Percentiles rank a stretch among this genome's conserved stretches.
Evolutionary conservation across 1,140 invertebrate species (phyloP).

Genomic region (Trachymyrmex septentrionalis): DNA sequence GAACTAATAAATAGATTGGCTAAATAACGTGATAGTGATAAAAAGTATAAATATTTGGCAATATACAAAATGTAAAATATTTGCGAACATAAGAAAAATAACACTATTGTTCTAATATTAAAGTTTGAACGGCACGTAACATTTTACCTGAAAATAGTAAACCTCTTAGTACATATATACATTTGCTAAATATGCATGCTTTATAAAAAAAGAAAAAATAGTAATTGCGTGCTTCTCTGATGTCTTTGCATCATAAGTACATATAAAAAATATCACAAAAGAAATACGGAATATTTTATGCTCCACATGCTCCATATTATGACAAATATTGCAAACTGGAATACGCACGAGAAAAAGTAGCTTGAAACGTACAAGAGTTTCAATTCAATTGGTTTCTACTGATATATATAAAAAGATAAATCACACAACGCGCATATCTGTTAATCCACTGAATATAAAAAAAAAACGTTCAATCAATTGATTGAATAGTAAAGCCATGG

Average conservation of each 20-base stretch:
- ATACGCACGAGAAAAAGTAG: background rate
- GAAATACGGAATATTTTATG: background rate
- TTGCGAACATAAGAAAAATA: conserved; percentile 15
- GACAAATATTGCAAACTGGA: background rate
- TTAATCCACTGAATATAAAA: conserved; percentile 64
- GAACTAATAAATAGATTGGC: conserved; percentile 88
- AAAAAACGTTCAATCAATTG: conserved; percentile 26
- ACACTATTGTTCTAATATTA: conserved; percentile 26
- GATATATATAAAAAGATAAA: conserved; percentile 20
- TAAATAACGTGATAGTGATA: background rate
- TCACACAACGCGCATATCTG: conserved; percentile 67
- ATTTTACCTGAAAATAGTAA: conserved; percentile 48
- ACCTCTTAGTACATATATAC: conserved; percentile 16
- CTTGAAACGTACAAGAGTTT: conserved; percentile 23
- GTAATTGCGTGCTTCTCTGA: background rate
- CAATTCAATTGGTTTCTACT: background rate
- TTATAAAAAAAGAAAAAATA: conserved; percentile 3
- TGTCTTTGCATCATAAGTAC: background rate
- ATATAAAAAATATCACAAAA: background rate
- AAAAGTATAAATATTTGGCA: background rate
- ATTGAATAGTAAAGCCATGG: conserved; percentile 34
- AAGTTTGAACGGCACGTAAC: conserved; percentile 2
- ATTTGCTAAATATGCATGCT: conserved; percentile 47
- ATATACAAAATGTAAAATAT: conserved; percentile 15
- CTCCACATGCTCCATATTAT: conserved; percentile 29